Percentiles rank a stretch among this genome's conserved stretches.
Evolutionary conservation across 2,113 vertebrate genomes (phyloP).

Genomic region (Nesogale talazaci): DNA sequence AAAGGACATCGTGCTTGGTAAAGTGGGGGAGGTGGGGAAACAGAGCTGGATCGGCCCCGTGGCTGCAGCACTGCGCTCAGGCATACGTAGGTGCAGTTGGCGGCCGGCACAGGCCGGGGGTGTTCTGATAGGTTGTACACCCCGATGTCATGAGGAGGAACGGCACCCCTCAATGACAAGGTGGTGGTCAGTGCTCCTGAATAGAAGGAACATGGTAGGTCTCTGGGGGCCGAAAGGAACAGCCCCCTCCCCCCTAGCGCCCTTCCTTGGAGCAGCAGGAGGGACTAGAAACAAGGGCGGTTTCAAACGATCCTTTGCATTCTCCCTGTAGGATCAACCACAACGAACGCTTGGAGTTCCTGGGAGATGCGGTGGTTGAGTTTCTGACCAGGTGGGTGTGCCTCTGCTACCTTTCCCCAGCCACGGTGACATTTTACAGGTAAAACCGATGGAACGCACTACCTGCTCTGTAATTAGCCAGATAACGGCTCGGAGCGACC

Average conservation of each 20-base stretch:
- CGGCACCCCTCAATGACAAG: neutral
- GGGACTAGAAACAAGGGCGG: neutral
- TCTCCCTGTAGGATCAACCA: constrained; percentile 94
- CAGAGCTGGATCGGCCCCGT: too few relatives aligned
- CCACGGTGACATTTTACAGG: constrained; percentile 26
- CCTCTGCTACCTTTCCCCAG: constrained; percentile 22
- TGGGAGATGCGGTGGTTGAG: constrained; percentile 99
- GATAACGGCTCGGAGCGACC: neutral
- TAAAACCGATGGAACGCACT: constrained; percentile 29
- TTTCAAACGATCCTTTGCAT: constrained; percentile 67
- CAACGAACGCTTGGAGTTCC: constrained; percentile 98
- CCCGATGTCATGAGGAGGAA: too few relatives aligned
- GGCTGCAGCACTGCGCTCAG: too few relatives aligned
- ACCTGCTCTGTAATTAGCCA: constrained; percentile 27
- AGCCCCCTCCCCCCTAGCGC: neutral
- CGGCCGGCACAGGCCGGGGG: too few relatives aligned
- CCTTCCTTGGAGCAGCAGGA: neutral
- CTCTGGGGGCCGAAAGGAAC: neutral
- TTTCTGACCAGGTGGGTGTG: constrained; percentile 93
- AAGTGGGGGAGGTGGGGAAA: too few relatives aligned
- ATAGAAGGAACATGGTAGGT: neutral
- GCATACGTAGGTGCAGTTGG: too few relatives aligned
- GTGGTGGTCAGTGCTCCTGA: neutral
- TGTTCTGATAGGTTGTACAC: too few relatives aligned
- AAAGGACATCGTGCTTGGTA: too few relatives aligned